phyloP scores from a whole-genome alignment of 2,888 invertebrate genomes.

The Papilio protenor region DNA sequence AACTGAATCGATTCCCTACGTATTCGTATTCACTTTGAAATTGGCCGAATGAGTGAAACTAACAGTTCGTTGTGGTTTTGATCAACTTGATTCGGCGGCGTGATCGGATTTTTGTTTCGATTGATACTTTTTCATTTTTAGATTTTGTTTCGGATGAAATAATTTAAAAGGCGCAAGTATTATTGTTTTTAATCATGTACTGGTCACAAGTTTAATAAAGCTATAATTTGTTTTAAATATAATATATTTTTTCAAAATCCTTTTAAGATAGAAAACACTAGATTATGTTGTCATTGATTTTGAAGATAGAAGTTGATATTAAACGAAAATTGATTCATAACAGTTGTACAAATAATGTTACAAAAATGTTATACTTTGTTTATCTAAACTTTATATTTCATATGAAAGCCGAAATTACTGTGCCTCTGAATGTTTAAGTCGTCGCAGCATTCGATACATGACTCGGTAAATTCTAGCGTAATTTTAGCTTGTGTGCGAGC shows the following conservation, averaged over 20 bases:
- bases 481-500: slow-evolving; percentile 18
- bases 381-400: background rate
- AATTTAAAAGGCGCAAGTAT: background rate
- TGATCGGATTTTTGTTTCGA: slow-evolving; percentile 11
- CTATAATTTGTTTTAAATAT: too few species aligned
- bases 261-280: too few species aligned
- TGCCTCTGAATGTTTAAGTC: slow-evolving; percentile 13
- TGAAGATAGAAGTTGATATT: too few species aligned
- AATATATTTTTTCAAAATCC: too few species aligned
- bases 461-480: slow-evolving; percentile 21
- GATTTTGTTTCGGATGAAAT: slow-evolving; percentile 16
- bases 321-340: background rate
- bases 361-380: background rate
- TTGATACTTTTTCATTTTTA: slow-evolving; percentile 27
- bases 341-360: background rate
- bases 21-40: slow-evolving; percentile 41
- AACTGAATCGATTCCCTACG: slow-evolving; percentile 37
- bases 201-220: background rate
- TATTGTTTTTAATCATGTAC: background rate
- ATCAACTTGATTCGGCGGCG: slow-evolving; percentile 30
- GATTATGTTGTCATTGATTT: too few species aligned
- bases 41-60: slow-evolving; percentile 43
- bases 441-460: slow-evolving; percentile 20
- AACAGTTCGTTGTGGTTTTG: slow-evolving; percentile 40
- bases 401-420: background rate